Evolutionary conservation across 2,888 invertebrate species (phyloP).

Genomic region (Boloria selene): DNA sequence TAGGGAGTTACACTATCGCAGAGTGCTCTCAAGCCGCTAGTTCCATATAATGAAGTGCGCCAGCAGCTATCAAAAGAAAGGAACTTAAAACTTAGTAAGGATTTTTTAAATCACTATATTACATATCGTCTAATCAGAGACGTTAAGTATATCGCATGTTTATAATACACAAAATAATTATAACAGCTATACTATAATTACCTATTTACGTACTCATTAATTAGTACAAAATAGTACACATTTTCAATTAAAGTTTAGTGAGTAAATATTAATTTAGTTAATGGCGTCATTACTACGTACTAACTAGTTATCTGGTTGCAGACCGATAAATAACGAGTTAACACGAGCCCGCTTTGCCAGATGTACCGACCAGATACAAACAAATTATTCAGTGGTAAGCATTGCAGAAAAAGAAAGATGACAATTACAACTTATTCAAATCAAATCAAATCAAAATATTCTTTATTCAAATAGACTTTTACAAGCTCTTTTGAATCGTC

Average conservation of each 20-base stretch:
- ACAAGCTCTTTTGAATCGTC: too few relatives aligned
- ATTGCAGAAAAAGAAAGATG: neutral
- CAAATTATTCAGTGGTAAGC: neutral
- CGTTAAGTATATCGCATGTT: too few relatives aligned
- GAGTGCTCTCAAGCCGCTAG: too few relatives aligned
- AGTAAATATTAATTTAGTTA: conserved; percentile 8
- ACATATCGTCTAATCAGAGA: too few relatives aligned
- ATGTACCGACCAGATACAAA: conserved; percentile 6
- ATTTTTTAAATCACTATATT: too few relatives aligned
- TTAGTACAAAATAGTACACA: neutral
- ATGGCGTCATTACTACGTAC: conserved; percentile 5
- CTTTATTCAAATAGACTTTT: too few relatives aligned
- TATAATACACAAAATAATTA: neutral
- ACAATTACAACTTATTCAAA: neutral
- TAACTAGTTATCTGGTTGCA: neutral
- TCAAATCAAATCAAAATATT: too few relatives aligned
- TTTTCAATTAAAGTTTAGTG: conserved; percentile 15
- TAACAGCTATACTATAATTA: neutral
- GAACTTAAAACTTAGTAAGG: too few relatives aligned
- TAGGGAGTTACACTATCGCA: too few relatives aligned
- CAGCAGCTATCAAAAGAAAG: too few relatives aligned
- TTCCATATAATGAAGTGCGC: too few relatives aligned
- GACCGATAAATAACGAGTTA: conserved; percentile 13
- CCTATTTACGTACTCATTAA: neutral
- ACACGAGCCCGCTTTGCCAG: neutral